Evolutionary conservation across 1,140 invertebrate species (phyloP).

Genomic region (Bombus difficillimus): DNA sequence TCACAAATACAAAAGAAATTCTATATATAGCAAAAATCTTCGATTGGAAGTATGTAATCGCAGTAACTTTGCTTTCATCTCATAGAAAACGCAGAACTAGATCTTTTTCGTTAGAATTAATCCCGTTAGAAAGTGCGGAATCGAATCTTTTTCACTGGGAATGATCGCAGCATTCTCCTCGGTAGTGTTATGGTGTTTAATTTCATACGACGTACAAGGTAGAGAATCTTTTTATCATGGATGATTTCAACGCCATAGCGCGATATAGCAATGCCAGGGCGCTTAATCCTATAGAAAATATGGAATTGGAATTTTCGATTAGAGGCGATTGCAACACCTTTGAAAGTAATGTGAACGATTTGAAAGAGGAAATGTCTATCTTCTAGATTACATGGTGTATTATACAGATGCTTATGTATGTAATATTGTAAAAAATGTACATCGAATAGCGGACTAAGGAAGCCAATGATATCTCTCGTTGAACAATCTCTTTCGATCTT

Average conservation of each 20-base stretch:
- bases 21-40: neutral
- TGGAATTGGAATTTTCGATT: neutral
- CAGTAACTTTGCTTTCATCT: neutral
- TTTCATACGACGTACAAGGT: neutral
- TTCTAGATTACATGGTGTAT: constrained; percentile 16
- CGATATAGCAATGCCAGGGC: neutral
- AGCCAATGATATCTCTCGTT: constrained; percentile 28
- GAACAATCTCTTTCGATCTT: constrained; percentile 38
- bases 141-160: neutral
- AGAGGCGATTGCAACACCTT: neutral
- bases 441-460: constrained; percentile 24
- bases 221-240: neutral
- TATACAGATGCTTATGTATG: constrained; percentile 1
- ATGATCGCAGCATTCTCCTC: neutral
- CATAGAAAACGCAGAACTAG: neutral
- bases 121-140: neutral
- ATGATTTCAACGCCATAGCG: neutral
- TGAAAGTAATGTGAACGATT: constrained; percentile 19
- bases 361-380: constrained; percentile 24
- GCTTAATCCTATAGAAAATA: neutral
- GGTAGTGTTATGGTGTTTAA: neutral
- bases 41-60: neutral
- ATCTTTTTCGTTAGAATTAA: neutral
- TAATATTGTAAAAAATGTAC: constrained; percentile 30
- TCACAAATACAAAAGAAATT: too few species aligned